Conservation (phyloP, 2,888 invertebrate species). For the Cynaeus angustus region DNA sequence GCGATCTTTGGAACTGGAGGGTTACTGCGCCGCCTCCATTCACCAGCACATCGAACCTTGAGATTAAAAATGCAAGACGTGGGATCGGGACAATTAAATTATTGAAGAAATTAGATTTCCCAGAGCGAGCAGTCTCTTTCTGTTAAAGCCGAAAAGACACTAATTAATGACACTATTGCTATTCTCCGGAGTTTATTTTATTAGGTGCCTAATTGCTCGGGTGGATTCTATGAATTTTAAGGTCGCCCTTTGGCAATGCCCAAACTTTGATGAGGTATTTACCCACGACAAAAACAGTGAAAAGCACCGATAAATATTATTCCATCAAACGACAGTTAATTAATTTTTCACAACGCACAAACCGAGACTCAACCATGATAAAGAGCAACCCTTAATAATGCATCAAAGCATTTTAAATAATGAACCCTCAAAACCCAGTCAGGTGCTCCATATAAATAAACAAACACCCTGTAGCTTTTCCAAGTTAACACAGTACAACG, state of each 20-base stretch:
- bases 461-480: constrained; percentile 35
- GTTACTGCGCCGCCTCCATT: constrained; percentile 99
- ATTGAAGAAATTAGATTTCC: constrained; percentile 57
- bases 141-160: constrained; percentile 38
- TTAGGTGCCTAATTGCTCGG: constrained; percentile 47
- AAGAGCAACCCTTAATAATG: constrained; percentile 33
- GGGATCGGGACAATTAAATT: constrained; percentile 56
- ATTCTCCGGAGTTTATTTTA: constrained; percentile 45
- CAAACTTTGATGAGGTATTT: background rate
- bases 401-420: constrained; percentile 47
- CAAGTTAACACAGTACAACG: constrained; percentile 29
- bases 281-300: too few species aligned
- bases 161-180: constrained; percentile 48
- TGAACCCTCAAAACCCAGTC: constrained; percentile 18
- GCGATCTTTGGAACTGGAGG: constrained; percentile 95
- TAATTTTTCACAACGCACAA: constrained; percentile 21
- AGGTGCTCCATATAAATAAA: constrained; percentile 47
- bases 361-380: background rate
- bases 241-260: constrained; percentile 26
- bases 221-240: constrained; percentile 49
- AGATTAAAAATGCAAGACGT: constrained; percentile 59
- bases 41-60: constrained; percentile 98
- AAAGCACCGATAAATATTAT: background rate
- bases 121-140: constrained; percentile 21
- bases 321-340: background rate